Evolutionary conservation across 2,888 invertebrate species (phyloP).

Genomic region (Ectemnius lituratus): DNA sequence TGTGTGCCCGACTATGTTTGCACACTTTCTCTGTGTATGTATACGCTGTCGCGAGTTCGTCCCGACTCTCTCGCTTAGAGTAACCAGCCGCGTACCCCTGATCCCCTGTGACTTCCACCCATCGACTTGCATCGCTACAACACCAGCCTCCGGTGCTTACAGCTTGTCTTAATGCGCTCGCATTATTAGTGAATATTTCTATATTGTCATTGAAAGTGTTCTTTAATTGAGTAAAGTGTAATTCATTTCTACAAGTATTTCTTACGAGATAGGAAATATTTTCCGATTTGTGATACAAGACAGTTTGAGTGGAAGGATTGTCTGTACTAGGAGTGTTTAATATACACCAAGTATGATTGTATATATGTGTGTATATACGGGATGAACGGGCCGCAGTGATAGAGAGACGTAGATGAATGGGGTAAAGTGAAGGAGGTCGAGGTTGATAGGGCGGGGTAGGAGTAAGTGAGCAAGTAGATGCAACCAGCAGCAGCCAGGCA

Average conservation of each 20-base stretch:
- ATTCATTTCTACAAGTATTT: too few relatives aligned
- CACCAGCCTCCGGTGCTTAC: constrained; percentile 1
- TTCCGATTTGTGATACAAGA: too few relatives aligned
- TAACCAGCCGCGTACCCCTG: constrained; percentile 47
- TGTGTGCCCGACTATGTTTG: constrained; percentile 49
- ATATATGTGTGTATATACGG: constrained; percentile 35
- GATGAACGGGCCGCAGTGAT: constrained; percentile 46
- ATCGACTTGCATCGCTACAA: constrained; percentile 20
- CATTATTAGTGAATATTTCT: too few relatives aligned
- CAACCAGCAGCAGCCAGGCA: constrained; percentile 10
- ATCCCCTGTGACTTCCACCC: constrained; percentile 49
- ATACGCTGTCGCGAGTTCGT: constrained; percentile 46
- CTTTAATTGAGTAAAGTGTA: too few relatives aligned
- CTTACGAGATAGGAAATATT: too few relatives aligned
- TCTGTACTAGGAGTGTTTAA: constrained; percentile 22
- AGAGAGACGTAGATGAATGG: constrained; percentile 59
- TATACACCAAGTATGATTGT: constrained; percentile 49
- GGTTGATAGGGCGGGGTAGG: constrained; percentile 53
- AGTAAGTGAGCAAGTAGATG: constrained; percentile 40
- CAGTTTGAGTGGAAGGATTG: constrained; percentile 21
- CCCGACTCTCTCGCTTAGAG: constrained; percentile 35
- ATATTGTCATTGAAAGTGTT: too few relatives aligned
- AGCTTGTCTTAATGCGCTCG: too few relatives aligned
- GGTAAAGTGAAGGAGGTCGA: constrained; percentile 53
- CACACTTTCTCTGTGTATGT: constrained; percentile 33